Evolutionary conservation across 2,797 vertebrate genomes (phyloP), one percentile per base, ranked within the genome.

Genomic region (Zonotrichia albicollis): DNA sequence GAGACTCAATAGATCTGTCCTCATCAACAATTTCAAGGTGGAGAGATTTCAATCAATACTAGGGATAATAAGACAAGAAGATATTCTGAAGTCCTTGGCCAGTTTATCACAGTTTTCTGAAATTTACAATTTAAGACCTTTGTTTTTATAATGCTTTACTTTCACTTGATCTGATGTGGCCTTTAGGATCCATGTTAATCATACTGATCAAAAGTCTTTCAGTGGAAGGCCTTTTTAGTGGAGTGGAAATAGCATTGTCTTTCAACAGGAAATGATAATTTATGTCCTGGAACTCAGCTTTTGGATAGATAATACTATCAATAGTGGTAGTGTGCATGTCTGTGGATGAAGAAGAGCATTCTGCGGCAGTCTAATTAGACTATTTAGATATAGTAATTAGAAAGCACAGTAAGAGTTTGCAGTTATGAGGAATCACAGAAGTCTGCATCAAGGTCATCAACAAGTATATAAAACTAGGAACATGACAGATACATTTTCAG

Each of bases 11-110:
- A 97, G 97, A 90, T 96, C 94, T 94, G 95, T 95, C 94, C 93
- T 96, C 92, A 95, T 89, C 86, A 84, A 93, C 90, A 87, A 95
- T 96, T 96, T 97, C 92, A 94, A 96, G 94, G 95, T 96, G 93
- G 92, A 96, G 78, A 95, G 84, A 79, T 83, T 96, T 96, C 95
- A 96, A 94, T 96, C 96, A 96, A 96, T 97, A 95, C 81, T 54
- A 70, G 61, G 70, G 89, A 94, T 97, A 96, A 97, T 96, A 96
- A 96, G 94, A 94, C 91, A 95, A 96, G 87, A 94, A 74, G 57
- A 96, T 54, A 94, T 89, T 93, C 81, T 95, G 64, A 82, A 89
- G 48, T 86, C 58, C 48, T 84, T 86, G 4, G 3, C 62, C 45
- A 70, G 58, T 42, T 88, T 93, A 93, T 93, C 74, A 45, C n/a